phyloP scores from a whole-genome alignment of 2,888 invertebrate genomes.

The Drosophila gaucha region DNA sequence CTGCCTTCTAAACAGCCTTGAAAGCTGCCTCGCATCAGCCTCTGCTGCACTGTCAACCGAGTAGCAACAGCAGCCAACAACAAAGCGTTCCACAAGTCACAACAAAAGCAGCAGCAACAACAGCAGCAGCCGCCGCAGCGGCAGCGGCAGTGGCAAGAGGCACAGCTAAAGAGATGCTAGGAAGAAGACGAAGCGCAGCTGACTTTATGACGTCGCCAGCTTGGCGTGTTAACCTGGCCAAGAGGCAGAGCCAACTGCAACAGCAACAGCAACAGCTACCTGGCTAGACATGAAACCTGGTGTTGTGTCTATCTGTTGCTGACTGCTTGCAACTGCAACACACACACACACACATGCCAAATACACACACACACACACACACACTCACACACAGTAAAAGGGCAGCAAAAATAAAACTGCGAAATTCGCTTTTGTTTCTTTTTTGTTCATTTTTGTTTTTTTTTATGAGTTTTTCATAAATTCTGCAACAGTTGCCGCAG shows the following conservation, averaged over 20 bases:
- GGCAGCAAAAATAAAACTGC: slow-evolving; percentile 18
- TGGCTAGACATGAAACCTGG: slow-evolving; percentile 70
- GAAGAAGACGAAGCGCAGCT: slow-evolving; percentile 69
- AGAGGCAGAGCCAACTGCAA: slow-evolving; percentile 49
- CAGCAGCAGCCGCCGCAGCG: slow-evolving; percentile 6
- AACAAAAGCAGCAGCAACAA: slow-evolving; percentile 63
- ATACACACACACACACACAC: slow-evolving; percentile 19
- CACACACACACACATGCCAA: slow-evolving; percentile 19
- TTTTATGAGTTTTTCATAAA: slow-evolving; percentile 65
- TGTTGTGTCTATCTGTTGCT: slow-evolving; percentile 69
- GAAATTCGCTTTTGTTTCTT: slow-evolving; percentile 76
- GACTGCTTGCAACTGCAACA: slow-evolving; percentile 68
- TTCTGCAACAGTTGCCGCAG: slow-evolving; percentile 50
- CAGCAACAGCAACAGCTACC: slow-evolving; percentile 59
- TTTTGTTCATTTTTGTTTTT: slow-evolving; percentile 72
- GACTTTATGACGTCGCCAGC: slow-evolving; percentile 79
- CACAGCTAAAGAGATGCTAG: slow-evolving; percentile 42
- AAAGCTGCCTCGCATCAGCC: slow-evolving; percentile 67
- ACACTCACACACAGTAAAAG: slow-evolving; percentile 13
- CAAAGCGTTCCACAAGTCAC: slow-evolving; percentile 74
- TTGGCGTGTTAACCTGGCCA: slow-evolving; percentile 80
- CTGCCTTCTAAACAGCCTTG: slow-evolving; percentile 80
- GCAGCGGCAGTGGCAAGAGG: slow-evolving; percentile 1
- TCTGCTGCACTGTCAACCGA: slow-evolving; percentile 71
- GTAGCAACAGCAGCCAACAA: slow-evolving; percentile 48